Evolutionary conservation across 2,113 vertebrate species (phyloP).

Genomic region (Leucoraja erinaceus): DNA sequence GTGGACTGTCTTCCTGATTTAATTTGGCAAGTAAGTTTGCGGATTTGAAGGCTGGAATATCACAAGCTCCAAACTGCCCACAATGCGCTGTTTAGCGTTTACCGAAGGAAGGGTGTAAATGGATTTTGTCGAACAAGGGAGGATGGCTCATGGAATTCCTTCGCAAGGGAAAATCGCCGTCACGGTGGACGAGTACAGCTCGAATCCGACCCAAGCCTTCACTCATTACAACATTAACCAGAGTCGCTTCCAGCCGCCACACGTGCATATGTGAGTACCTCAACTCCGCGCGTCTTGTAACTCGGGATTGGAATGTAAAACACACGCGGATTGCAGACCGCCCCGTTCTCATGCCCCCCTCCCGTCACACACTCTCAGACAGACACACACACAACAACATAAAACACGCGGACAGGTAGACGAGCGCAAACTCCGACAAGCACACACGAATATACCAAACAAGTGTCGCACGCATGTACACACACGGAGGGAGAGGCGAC

Average conservation of each 20-base stretch:
- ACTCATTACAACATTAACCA: constrained; percentile 99
- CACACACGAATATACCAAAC: too few species aligned
- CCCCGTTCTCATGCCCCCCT: too few species aligned
- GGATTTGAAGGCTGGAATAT: background rate
- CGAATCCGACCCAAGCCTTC: constrained; percentile 95
- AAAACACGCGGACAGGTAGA: too few species aligned
- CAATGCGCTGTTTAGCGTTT: constrained; percentile 66
- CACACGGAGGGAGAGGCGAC: too few species aligned
- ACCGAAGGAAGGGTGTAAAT: constrained; percentile 76
- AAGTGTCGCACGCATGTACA: too few species aligned
- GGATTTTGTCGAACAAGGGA: constrained; percentile 84
- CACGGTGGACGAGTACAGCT: constrained; percentile 96
- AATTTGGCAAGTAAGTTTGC: background rate
- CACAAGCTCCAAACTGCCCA: constrained; percentile 50
- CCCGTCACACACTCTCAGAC: too few species aligned
- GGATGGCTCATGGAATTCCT: constrained; percentile 89
- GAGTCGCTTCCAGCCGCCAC: constrained; percentile 96
- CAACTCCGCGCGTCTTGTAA: background rate
- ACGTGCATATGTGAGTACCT: constrained; percentile 91
- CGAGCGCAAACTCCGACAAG: too few species aligned
- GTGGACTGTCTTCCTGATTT: background rate
- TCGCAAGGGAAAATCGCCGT: constrained; percentile 95
- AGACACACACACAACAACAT: too few species aligned
- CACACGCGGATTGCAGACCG: background rate
- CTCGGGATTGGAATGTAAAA: background rate